These are phyloP conservation scores for Leiothrix lutea DNA, from an alignment of 2,113 vertebrate genomes.

Conservation along the genomic window DNA sequence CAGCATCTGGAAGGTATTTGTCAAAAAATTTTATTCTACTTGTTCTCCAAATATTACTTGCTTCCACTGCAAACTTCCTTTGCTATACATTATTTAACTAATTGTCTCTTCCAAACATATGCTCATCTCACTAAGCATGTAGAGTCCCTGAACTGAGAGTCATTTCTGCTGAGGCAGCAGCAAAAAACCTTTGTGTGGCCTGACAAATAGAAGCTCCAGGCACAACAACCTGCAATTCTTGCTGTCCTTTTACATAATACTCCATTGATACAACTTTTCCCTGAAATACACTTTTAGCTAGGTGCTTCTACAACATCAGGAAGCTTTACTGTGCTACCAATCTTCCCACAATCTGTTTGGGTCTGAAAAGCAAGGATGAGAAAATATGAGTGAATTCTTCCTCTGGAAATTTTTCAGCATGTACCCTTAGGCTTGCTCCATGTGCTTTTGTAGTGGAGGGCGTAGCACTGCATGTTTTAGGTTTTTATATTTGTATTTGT, in stretches of 20 bases:
- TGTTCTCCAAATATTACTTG: neutral
- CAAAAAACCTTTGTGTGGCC: neutral
- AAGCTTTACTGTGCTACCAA: neutral
- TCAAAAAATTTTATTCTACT: neutral
- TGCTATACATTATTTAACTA: neutral
- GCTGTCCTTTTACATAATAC: neutral
- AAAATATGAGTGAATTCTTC: neutral
- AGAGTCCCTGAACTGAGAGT: neutral
- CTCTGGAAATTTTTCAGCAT: neutral
- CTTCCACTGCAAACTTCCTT: neutral
- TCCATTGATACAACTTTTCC: neutral
- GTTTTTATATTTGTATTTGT: no score
- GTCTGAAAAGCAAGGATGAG: neutral
- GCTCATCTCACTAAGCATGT: neutral
- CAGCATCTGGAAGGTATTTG: neutral
- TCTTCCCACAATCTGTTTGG: neutral
- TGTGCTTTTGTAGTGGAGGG: neutral
- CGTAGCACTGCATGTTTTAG: no score
- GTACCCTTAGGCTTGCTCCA: fast-evolving
- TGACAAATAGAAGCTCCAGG: neutral
- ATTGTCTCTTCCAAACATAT: neutral
- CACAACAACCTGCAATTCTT: neutral
- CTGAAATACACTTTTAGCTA: neutral
- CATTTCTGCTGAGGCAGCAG: neutral
- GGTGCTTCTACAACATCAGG: neutral